Evolutionary conservation across 2,888 invertebrate genomes (phyloP).

Genomic region (Cynaeus angustus): DNA sequence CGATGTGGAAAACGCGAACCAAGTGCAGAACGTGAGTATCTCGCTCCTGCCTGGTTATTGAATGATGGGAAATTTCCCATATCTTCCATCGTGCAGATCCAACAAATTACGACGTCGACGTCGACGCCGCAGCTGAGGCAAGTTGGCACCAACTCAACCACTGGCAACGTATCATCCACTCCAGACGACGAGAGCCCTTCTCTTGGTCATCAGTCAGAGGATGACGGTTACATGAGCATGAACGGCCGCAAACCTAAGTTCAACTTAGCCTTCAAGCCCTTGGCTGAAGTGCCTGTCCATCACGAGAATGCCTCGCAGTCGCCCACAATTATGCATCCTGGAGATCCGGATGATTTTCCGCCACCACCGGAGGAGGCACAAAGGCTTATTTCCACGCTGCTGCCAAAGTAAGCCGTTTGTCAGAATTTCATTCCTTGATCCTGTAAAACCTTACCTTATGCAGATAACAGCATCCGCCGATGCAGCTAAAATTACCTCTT

Average conservation of each 20-base stretch:
- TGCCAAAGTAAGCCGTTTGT: conserved; percentile 78
- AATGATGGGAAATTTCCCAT: conserved; percentile 10
- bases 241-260: conserved; percentile 88
- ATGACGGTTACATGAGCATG: conserved; percentile 95
- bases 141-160: conserved; percentile 70
- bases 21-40: conserved; percentile 73
- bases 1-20: conserved; percentile 79
- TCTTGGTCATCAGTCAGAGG: conserved; percentile 89
- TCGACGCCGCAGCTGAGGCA: conserved; percentile 70
- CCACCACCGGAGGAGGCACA: conserved; percentile 86
- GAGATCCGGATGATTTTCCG: conserved; percentile 75
- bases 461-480: too few relatives aligned
- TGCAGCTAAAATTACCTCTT: too few relatives aligned
- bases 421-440: neutral
- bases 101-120: conserved; percentile 67
- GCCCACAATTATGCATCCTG: conserved; percentile 67
- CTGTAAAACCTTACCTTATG: neutral
- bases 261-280: conserved; percentile 81
- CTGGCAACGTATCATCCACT: conserved; percentile 71
- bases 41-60: conserved; percentile 18
- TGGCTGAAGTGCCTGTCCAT: conserved; percentile 74
- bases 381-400: conserved; percentile 82
- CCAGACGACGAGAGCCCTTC: conserved; percentile 84
- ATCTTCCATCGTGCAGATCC: conserved; percentile 67
- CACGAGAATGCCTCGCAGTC: conserved; percentile 69